Conservation (phyloP, 2,888 invertebrate species). For the Octonoba sinensis region DNA sequence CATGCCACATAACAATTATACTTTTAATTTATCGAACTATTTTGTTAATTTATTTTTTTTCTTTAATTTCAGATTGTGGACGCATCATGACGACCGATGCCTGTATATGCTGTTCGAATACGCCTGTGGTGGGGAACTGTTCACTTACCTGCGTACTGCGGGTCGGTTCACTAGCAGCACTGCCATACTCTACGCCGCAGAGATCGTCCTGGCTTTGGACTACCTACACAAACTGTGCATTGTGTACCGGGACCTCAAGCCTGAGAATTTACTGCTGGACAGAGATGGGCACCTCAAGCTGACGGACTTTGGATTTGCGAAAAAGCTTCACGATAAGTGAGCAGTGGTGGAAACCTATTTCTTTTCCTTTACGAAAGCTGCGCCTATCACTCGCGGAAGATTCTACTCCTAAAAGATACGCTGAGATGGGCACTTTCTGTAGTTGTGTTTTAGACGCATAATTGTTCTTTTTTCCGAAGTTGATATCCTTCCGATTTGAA, state of each 20-base stretch:
- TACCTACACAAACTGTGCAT: conserved; percentile 91
- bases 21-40: too few relatives aligned
- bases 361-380: too few relatives aligned
- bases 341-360: not conserved
- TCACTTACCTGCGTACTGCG: conserved; percentile 92
- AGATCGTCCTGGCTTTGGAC: conserved; percentile 93
- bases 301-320: conserved; percentile 98
- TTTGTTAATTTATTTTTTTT: too few relatives aligned
- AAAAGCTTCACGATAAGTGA: conserved; percentile 87
- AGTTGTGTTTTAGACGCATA: too few relatives aligned
- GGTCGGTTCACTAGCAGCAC: conserved; percentile 84
- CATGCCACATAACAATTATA: too few relatives aligned
- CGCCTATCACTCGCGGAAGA: not conserved
- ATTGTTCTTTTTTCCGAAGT: too few relatives aligned
- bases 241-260: conserved; percentile 86
- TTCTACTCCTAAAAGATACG: not conserved
- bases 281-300: conserved; percentile 95
- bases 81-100: conserved; percentile 88
- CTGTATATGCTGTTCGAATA: conserved; percentile 98
- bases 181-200: conserved; percentile 92
- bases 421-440: too few relatives aligned
- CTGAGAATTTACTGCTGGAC: conserved; percentile 93
- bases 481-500: too few relatives aligned
- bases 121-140: conserved; percentile 95
- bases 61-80: conserved; percentile 83